Evolutionary conservation across 2,797 vertebrate genomes (phyloP), one percentile per base, ranked within the genome.

Genomic region (Varecia variegata): DNA sequence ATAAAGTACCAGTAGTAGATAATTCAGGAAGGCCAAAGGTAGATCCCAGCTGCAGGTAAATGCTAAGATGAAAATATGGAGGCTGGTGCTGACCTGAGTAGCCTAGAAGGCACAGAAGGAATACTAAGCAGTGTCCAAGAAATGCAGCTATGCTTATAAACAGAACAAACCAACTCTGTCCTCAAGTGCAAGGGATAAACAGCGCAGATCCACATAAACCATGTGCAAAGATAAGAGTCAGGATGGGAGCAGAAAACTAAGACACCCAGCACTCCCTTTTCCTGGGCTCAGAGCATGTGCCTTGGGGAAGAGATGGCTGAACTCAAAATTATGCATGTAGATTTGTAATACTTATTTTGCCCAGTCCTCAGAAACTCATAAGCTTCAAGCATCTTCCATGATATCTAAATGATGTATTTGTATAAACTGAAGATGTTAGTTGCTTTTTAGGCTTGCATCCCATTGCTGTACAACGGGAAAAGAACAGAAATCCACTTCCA

Each of bases 401-500:
- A 93, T 79, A 84, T 96, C 76, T 96, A 97, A 95, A 96, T 93
- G 88, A 96, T 97, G 88, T 89, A 98, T 98, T 98, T 98, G 73
- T 83, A 95, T 97, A 96, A 94, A 84, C 35, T 97, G 96, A 97
- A 90, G 77, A 94, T 96, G 93, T 94, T 97, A 95, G 97, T 97
- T 98, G 96, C 95, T 98, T 98, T 98, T 97, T 85, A 97, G 95
- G 90, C 94, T 98, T 97, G 95, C 90, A 97, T 97, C 30, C 83
- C 96, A 85, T 95, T 97, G 86, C 95, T 98, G 32, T 93, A 84
- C 0, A 93, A 97, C 97, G 89, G 89, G 82, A 97, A 96, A 60
- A 95, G 84, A 96, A 97, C 90, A 98, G 58, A 95, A 97, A 97
- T 90, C 96, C 52, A 1, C 43, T 43, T 43, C 58, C 71, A 91